These are phyloP conservation scores for Bambusicola thoracicus DNA, from an alignment of 2,113 vertebrate genomes.

Conservation along the genomic window DNA sequence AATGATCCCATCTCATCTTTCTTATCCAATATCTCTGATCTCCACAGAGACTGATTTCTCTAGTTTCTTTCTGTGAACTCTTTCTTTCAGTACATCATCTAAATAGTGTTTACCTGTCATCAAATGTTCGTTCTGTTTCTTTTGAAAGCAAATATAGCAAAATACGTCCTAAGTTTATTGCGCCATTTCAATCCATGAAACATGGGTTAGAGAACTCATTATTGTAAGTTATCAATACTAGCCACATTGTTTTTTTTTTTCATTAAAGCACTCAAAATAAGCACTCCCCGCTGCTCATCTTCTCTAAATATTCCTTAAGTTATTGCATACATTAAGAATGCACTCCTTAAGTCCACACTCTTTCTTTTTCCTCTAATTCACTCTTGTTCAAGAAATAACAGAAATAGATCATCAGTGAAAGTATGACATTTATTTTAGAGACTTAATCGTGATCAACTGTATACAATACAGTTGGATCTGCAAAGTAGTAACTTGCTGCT, in stretches of 20 bases:
- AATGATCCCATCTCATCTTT: background rate
- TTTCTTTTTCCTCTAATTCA: background rate
- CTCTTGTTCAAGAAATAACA: background rate
- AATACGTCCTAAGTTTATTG: background rate
- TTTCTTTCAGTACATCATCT: background rate
- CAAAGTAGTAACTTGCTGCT: background rate
- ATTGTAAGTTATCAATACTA: background rate
- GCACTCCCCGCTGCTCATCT: background rate
- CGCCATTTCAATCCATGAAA: fast-evolving
- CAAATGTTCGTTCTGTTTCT: background rate
- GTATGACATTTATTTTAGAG: background rate
- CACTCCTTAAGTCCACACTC: background rate
- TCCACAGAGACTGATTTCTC: background rate
- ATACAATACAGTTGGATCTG: fast-evolving
- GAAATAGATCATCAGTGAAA: background rate
- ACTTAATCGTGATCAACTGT: fast-evolving
- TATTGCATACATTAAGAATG: background rate
- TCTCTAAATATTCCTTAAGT: background rate
- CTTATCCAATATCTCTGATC: background rate
- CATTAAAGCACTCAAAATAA: background rate
- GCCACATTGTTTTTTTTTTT: background rate
- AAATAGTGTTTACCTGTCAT: background rate
- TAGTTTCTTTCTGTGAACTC: background rate
- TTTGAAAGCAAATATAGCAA: background rate
- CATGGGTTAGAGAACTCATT: fast-evolving